Percentiles rank a stretch among this genome's conserved stretches.
Conservation (phyloP, 2,113 vertebrate genomes). For the Azemiops feae region DNA sequence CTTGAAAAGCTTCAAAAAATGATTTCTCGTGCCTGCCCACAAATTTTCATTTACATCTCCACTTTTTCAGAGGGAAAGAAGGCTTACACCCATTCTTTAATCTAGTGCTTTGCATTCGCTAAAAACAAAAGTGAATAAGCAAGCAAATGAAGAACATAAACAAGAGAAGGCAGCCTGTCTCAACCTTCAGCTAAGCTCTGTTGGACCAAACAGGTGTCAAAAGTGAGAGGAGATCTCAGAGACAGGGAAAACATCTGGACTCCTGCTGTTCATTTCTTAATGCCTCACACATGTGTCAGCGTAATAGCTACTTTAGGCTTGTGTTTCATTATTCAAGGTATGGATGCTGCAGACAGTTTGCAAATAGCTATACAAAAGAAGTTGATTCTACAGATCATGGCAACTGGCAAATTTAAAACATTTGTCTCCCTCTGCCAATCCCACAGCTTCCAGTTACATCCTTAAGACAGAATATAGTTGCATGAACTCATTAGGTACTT, state of each 20-base stretch:
- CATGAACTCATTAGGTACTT: not conserved
- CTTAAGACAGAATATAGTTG: not conserved
- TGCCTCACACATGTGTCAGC: accelerated
- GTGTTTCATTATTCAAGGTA: not conserved
- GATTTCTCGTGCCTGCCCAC: not conserved
- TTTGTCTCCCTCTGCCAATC: not conserved
- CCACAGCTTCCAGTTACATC: not conserved
- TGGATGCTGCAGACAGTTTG: not conserved
- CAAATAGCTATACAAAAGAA: not conserved
- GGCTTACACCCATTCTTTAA: not conserved
- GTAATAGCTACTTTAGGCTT: slow-evolving; percentile 5
- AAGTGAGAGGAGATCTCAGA: not conserved
- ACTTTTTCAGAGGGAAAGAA: not conserved
- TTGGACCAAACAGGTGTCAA: slow-evolving; percentile 31
- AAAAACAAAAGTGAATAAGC: not conserved
- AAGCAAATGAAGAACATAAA: not conserved
- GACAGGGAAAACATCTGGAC: slow-evolving; percentile 33
- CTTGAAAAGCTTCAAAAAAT: slow-evolving; percentile 6
- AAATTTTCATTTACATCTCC: not conserved
- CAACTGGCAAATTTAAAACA: not conserved
- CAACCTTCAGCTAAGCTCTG: slow-evolving; percentile 5
- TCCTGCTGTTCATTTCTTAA: slow-evolving; percentile 42
- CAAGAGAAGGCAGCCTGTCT: not conserved
- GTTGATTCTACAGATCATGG: not conserved
- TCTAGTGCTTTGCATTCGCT: not conserved